phyloP scores from a whole-genome alignment of 2,797 vertebrate species.

The Tenualosa ilisha region DNA sequence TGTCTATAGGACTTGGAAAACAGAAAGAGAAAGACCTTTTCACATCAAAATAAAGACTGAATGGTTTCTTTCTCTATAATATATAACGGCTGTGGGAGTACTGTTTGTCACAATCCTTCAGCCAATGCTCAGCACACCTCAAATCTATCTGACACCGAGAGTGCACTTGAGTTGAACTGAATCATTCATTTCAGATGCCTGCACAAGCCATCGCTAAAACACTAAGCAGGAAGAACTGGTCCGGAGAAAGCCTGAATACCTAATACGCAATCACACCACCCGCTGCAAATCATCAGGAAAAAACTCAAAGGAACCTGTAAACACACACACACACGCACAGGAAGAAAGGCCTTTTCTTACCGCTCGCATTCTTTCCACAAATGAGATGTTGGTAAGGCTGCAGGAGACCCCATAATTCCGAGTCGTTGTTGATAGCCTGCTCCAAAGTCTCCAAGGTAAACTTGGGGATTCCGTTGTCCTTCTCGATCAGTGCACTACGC shows the following conservation, averaged over 20 bases:
- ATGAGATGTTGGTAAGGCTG: conserved; percentile 81
- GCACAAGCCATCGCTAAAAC: neutral
- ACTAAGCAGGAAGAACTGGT: neutral
- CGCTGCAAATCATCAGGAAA: neutral
- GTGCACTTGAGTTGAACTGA: conserved; percentile 13
- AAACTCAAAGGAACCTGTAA: neutral
- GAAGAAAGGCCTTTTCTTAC: conserved; percentile 61
- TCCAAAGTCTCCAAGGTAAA: conserved; percentile 76
- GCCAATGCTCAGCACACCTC: conserved; percentile 32
- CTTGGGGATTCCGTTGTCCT: conserved; percentile 75
- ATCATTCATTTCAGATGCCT: conserved; percentile 25
- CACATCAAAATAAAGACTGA: neutral
- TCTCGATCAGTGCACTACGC: conserved; percentile 72
- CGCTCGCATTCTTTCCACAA: conserved; percentile 81
- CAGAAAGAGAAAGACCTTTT: neutral
- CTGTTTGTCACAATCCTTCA: neutral
- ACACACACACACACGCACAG: neutral
- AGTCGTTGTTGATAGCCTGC: conserved; percentile 76
- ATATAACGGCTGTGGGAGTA: neutral
- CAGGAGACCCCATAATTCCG: conserved; percentile 81
- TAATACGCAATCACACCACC: neutral
- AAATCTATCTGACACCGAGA: conserved; percentile 33
- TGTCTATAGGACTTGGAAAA: too few relatives aligned
- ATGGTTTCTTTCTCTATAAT: neutral
- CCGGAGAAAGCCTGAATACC: neutral